These are phyloP conservation scores for Lethrus apterus DNA, from an alignment of 1,140 invertebrate species.

Conservation along the genomic window DNA sequence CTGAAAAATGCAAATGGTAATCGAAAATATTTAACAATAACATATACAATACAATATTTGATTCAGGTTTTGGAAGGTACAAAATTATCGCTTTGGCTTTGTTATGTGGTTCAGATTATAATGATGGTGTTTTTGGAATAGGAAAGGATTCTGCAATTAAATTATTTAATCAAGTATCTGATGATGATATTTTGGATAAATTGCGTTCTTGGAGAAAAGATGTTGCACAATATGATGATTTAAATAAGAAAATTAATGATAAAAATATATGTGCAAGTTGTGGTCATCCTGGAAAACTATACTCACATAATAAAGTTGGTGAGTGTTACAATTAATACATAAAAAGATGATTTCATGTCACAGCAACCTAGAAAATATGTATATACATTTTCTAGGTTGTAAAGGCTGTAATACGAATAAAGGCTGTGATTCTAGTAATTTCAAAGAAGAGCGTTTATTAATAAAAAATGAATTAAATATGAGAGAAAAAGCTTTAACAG, in stretches of 20 bases:
- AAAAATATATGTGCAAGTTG: constrained; percentile 58
- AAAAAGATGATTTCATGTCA: not conserved
- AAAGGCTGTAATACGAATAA: constrained; percentile 47
- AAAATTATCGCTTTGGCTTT: constrained; percentile 79
- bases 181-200: constrained; percentile 55
- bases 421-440: constrained; percentile 51
- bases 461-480: constrained; percentile 62
- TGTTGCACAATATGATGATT: constrained; percentile 44
- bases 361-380: not conserved
- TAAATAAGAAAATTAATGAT: constrained; percentile 46
- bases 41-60: not conserved
- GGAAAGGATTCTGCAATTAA: constrained; percentile 72
- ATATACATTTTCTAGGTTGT: constrained; percentile 43
- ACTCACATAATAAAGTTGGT: constrained; percentile 51
- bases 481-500: constrained; percentile 59
- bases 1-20: not conserved
- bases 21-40: too few relatives aligned
- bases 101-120: constrained; percentile 83
- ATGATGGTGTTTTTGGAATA: constrained; percentile 68
- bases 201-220: constrained; percentile 58
- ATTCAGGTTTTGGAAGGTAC: constrained; percentile 61
- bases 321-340: not conserved
- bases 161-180: constrained; percentile 57
- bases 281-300: constrained; percentile 56
- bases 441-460: constrained; percentile 50